These are phyloP conservation scores for Drosophila hamatofila DNA, from an alignment of 2,888 invertebrate genomes.

Conservation along the genomic window DNA sequence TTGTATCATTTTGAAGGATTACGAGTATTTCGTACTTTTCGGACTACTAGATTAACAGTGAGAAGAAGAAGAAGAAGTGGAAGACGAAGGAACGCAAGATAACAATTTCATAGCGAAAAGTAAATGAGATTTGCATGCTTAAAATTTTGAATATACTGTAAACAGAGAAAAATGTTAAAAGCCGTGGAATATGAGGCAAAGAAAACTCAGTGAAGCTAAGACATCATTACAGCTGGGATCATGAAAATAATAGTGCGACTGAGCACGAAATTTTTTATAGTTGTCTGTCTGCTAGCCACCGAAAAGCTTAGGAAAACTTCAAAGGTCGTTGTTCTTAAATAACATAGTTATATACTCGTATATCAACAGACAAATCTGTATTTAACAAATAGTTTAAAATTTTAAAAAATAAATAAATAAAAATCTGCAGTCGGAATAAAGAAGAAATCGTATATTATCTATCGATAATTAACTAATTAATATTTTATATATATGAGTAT, in stretches of 20 bases:
- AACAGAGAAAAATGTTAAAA: background rate
- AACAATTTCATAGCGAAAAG: conserved; percentile 16
- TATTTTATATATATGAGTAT: no score
- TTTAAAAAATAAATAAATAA: no score
- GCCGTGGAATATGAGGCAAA: no score
- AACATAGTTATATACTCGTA: no score
- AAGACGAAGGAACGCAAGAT: background rate
- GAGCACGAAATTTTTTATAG: background rate
- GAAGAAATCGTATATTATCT: no score
- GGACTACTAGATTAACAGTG: conserved; percentile 30
- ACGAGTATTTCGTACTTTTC: conserved; percentile 13
- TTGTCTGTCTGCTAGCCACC: background rate
- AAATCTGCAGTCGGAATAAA: no score
- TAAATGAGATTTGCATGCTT: conserved; percentile 24
- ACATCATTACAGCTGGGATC: background rate
- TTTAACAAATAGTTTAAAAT: no score
- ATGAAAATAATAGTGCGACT: background rate
- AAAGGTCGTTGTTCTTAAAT: no score
- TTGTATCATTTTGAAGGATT: conserved; percentile 46
- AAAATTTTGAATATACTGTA: background rate
- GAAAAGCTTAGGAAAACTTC: background rate
- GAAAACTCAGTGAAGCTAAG: background rate
- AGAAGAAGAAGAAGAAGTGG: background rate
- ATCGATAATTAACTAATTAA: no score
- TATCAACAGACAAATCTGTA: no score